These are phyloP conservation scores for Drosophila nr. fundita DNA, from an alignment of 2,888 invertebrate species.

Conservation along the genomic window DNA sequence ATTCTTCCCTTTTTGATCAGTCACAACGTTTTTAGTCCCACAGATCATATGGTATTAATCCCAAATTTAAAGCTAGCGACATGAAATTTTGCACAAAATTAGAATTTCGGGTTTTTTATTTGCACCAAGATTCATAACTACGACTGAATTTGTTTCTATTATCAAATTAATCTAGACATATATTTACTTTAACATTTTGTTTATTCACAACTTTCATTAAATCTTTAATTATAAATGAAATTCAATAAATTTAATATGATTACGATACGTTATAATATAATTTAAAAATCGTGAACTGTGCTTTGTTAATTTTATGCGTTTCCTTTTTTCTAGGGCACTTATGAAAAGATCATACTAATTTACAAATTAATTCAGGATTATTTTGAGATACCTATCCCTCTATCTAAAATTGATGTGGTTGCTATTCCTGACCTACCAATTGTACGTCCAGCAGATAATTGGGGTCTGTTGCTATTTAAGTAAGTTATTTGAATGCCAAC, in stretches of 20 bases:
- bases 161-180: background rate
- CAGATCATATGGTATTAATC: background rate
- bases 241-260: background rate
- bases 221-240: background rate
- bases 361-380: slow-evolving; percentile 87
- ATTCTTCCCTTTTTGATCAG: background rate
- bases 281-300: background rate
- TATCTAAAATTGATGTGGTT: slow-evolving; percentile 90
- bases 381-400: slow-evolving; percentile 88
- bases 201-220: background rate
- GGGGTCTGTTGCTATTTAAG: slow-evolving; percentile 93
- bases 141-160: background rate
- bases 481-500: slow-evolving; percentile 83
- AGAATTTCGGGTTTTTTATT: background rate
- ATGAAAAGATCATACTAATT: slow-evolving; percentile 87
- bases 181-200: background rate
- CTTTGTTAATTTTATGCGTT: background rate
- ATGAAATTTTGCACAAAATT: too few relatives aligned
- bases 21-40: background rate
- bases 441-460: slow-evolving; percentile 90
- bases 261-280: background rate
- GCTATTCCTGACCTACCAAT: slow-evolving; percentile 90
- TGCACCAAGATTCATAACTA: too few relatives aligned
- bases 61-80: background rate
- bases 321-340: slow-evolving; percentile 86